These are phyloP conservation scores for Perca schrenkii DNA, from an alignment of 2,113 vertebrate species.

Conservation along the genomic window DNA sequence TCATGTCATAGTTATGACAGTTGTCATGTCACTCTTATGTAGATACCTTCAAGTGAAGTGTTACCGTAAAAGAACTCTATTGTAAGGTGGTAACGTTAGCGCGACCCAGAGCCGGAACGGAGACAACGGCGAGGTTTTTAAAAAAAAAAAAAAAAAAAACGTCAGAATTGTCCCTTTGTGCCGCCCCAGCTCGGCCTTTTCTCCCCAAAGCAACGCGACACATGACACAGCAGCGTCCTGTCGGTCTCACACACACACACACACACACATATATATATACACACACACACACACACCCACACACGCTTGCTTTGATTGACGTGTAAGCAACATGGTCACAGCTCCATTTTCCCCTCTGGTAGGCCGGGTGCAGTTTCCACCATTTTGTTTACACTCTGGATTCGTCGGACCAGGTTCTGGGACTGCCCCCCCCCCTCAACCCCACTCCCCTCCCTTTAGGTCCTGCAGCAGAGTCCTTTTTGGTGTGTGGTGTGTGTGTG, in stretches of 20 bases:
- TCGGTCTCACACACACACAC: not conserved
- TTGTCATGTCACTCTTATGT: no score
- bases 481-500: constrained; percentile 45
- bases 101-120: no score
- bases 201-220: not conserved
- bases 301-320: constrained; percentile 1
- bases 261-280: no score
- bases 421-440: constrained; percentile 42
- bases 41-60: no score
- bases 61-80: no score
- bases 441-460: not conserved
- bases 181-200: not conserved
- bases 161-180: not conserved
- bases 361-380: constrained; percentile 67
- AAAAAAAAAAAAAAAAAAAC: no score
- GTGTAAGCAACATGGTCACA: constrained; percentile 65
- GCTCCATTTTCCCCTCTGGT: constrained; percentile 68
- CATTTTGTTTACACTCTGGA: constrained; percentile 79
- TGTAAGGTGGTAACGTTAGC: no score
- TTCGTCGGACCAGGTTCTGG: constrained; percentile 65
- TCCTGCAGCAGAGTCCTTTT: constrained; percentile 65
- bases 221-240: not conserved
- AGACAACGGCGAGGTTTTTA: no score
- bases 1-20: no score
- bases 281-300: no score